Evolutionary conservation across 1,140 invertebrate genomes (phyloP), one percentile per base, ranked within the genome.

Genomic region (Ostrea edulis): DNA sequence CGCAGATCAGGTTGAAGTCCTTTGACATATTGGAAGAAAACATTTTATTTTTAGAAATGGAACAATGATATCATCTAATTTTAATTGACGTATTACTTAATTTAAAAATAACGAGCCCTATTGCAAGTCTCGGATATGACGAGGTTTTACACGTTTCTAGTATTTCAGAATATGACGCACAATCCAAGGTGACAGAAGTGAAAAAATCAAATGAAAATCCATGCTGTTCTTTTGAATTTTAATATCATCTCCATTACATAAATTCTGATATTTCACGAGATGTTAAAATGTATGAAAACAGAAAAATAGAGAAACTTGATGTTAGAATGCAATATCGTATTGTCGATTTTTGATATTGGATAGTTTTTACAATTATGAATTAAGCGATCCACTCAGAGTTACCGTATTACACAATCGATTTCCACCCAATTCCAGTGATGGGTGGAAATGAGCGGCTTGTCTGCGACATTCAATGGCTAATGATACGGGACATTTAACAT

Each of bases 401-500:
- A 29, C 29, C 9, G 25, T 11, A 29, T 77, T 77, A 77, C 68
- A 77, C 25, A 29, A 77, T 77, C 25, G 25, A 77, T 77, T 77
- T 25, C 29, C 1, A 77, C 11, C 68, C 68, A 17, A 77, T 25
- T 35, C 25, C 68, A 77, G 11, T 77, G 25, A 77, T 25, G 29
- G 14, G 68, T 77, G 12, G 68, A 77, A 77, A 35, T 77, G 68
- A 77, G 68, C 68, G 8, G 12, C 68, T 77, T 12, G 68, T 77
- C 29, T 77, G 25, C 29, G 68, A 17, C 68, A 14, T 25, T 77
- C 68, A 77, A 77, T 77, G 25, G 68, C 25, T 77, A 77, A 77
- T 77, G 68, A 77, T 35, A 77, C 68, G 68, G 68, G 22, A 77
- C 68, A 77, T 29, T 77, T 77, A 77, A 35, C 68, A 77, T 77